Conservation (phyloP, 1,140 invertebrate species). For the Drosophila kepulauana region DNA sequence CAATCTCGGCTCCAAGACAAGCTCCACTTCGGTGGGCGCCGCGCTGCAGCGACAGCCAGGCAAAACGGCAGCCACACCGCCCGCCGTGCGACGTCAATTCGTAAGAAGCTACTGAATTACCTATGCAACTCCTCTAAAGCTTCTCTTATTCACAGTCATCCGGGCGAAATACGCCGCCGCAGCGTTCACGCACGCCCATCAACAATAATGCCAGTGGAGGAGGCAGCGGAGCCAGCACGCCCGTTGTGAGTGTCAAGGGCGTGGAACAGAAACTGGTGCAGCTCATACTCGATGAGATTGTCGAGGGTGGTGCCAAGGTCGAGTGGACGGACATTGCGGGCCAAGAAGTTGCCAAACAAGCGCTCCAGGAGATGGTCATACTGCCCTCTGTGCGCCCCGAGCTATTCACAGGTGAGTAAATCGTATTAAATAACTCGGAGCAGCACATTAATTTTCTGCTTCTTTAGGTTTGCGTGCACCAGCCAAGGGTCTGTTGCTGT, state of each 20-base stretch:
- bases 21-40: conserved; percentile 85
- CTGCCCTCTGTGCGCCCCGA: conserved; percentile 97
- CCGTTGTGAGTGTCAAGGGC: conserved; percentile 88
- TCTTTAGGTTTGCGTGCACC: conserved; percentile 88
- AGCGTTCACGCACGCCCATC: conserved; percentile 81
- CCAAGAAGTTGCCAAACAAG: conserved; percentile 96
- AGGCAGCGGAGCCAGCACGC: conserved; percentile 85
- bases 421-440: background rate
- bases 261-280: conserved; percentile 96
- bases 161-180: conserved; percentile 84
- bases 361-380: conserved; percentile 98
- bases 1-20: conserved; percentile 91
- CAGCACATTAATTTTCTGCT: no score
- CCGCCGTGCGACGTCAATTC: conserved; percentile 92
- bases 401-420: conserved; percentile 93
- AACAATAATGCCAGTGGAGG: conserved; percentile 76
- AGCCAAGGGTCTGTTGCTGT: conserved; percentile 95
- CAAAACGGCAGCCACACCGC: conserved; percentile 92
- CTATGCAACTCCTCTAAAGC: background rate
- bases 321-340: conserved; percentile 98
- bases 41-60: conserved; percentile 86
- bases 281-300: conserved; percentile 91
- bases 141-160: conserved; percentile 83
- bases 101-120: conserved; percentile 85
- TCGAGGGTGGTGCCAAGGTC: conserved; percentile 91